Base-by-base conservation (phyloP, 2,888 invertebrate genomes). In the Drosophila kambysellisi region DNA sequence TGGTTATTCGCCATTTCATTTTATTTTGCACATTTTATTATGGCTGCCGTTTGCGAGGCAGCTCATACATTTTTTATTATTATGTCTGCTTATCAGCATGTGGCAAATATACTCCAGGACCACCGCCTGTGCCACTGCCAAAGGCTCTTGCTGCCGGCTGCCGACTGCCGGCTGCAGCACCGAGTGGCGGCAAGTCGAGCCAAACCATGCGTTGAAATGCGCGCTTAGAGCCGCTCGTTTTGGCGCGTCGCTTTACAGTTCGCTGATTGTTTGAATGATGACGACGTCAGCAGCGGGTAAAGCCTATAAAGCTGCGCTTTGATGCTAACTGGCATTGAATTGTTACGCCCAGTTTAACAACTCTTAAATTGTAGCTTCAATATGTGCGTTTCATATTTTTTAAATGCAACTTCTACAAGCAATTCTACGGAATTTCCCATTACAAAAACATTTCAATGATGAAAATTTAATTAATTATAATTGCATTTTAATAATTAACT, bases 1-100 rank as follows among this genome's bases (percentile, higher is more conserved):
- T 68, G 88, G 84, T 76, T 83, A 76, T 81, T 79, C 74, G 83
- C 87, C 88, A 83, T 88, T 88, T 83, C 83, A 76, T 86, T 86
- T 86, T 86, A 86, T 86, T 88, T 86, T 88, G 82, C 85, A 86
- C 83, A 88, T 86, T 86, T 86, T 86, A 86, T 88, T 86, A 86
- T 88, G 88, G 82, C 83, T 82, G 75, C 73, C 82, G 86, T 77
- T 85, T 86, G 70, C 69, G 67, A 73, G 59, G 79, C 86, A 79
- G 79, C 84, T 83, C 85, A 86, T 86, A 86, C 85, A 86, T 86
- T 86, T 86, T 86, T 86, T 86, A 86, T 86, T 88, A 86, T 86
- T 86, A 86, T 86, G 85, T 86, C 85, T 86, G 85, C 85, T 86
- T 86, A 86, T 86, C 85, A 86, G 85, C 85, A 86, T 86, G 85